These are phyloP conservation scores for Nyctibius bracteatus DNA, from an alignment of 2,113 vertebrate genomes.

Conservation along the genomic window DNA sequence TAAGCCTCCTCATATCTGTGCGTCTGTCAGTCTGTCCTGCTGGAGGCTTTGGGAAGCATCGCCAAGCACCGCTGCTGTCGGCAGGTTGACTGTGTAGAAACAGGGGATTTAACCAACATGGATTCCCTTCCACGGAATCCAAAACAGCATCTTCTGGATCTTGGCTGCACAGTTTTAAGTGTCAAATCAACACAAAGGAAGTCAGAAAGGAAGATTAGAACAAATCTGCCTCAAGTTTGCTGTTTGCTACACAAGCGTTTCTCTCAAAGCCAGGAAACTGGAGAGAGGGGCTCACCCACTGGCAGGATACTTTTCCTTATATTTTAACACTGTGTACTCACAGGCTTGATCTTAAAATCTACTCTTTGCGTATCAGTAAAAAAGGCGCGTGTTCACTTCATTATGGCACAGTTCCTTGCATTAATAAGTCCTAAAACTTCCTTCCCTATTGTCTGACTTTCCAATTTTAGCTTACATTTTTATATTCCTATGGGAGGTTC, in stretches of 20 bases:
- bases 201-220: neutral
- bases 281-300: neutral
- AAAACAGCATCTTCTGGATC: neutral
- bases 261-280: neutral
- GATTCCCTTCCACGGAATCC: neutral
- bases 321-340: neutral
- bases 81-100: neutral
- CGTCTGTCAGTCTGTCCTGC: neutral
- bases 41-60: neutral
- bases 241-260: accelerated
- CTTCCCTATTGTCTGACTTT: neutral
- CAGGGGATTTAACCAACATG: neutral
- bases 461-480: neutral
- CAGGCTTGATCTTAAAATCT: neutral
- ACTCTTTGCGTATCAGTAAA: neutral
- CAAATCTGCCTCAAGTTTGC: neutral
- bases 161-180: neutral
- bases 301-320: neutral
- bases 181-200: neutral
- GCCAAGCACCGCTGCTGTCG: neutral
- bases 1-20: neutral
- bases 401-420: neutral
- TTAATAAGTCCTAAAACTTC: neutral
- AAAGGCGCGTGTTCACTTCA: neutral
- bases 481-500: neutral